phyloP scores from a whole-genome alignment of 64 coral and sea anemone genomes.

The Cladopsammia gracilis region DNA sequence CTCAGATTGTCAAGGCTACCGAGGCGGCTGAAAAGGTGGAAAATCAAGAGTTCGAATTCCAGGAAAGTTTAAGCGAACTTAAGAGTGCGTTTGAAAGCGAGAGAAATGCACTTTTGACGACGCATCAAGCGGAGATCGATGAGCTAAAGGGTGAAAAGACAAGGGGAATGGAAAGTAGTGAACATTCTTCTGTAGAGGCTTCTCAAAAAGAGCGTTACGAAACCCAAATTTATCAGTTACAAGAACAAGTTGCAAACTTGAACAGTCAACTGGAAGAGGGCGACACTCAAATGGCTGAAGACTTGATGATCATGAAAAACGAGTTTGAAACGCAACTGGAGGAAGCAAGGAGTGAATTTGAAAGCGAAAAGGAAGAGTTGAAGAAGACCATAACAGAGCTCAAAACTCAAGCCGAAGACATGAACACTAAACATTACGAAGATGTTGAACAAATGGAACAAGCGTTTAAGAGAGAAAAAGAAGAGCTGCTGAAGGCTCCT shows the following conservation, averaged over 20 bases:
- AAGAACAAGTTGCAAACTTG: slow-evolving; percentile 71
- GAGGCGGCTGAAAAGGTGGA: slow-evolving; percentile 79
- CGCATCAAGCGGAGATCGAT: slow-evolving; percentile 59
- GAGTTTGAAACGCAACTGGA: slow-evolving; percentile 85
- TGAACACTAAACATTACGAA: slow-evolving; percentile 8
- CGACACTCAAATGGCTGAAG: slow-evolving; percentile 52
- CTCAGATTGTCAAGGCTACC: slow-evolving; percentile 51
- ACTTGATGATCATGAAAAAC: slow-evolving; percentile 78
- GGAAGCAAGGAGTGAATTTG: slow-evolving; percentile 55
- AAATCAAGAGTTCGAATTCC: slow-evolving; percentile 89
- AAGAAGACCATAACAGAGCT: slow-evolving; percentile 24
- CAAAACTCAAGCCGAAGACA: slow-evolving; percentile 1
- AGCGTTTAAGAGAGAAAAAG: slow-evolving; percentile 34
- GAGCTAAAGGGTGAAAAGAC: slow-evolving; percentile 25
- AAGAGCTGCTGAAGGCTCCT: background rate
- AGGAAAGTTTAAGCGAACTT: slow-evolving; percentile 71
- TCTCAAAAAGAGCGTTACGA: slow-evolving; percentile 67
- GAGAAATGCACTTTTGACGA: slow-evolving; percentile 28
- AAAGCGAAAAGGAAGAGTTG: slow-evolving; percentile 55
- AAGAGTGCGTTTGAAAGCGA: slow-evolving; percentile 68
- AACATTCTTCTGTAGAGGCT: background rate
- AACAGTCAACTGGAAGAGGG: slow-evolving; percentile 1
- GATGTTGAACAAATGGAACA: slow-evolving; percentile 46
- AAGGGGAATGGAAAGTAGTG: slow-evolving; percentile 20
- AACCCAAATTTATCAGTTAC: slow-evolving; percentile 59